Base-by-base conservation (phyloP, 2,797 vertebrate genomes). In the Alosa sapidissima region DNA sequence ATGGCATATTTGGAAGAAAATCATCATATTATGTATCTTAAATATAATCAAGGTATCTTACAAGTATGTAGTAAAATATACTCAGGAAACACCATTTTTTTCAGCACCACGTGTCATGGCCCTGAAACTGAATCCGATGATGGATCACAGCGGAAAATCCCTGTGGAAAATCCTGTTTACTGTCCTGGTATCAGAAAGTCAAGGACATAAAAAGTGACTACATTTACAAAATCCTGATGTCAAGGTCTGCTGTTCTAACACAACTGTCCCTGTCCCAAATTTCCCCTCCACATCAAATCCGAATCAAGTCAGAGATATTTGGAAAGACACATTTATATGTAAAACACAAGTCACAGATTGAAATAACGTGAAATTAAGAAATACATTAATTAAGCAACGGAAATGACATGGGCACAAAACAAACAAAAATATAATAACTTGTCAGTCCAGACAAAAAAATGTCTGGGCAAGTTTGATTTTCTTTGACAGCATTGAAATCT, bases 151-250 rank as follows among this genome's bases (percentile, higher is more conserved):
- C 41, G 41, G 72, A 19, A 78, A 28, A 21, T 47, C 72, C 7
- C 41, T 8, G 72, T 4, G 41, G 72, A 19, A 78, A 78, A 78
- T 78, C 72, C 72, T 78, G 72, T 47, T 78, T 78, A 47, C 16
- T 47, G 41, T 19, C 14, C 41, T 78, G 72, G 16, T 19, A 13
- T 78, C 72, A 78, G 52, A 75, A 8, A 45, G 36, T 33, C 68
- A 45, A 45, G 68, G 36, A 75, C 14, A 13, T 16, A 75, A 41
- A 0, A 36, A 75, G 68, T 45, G 14, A 41, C 36, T 75, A 45
- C 16, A 16, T 33, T 28, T 28, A 28, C 28, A 28, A 28, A 28
- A 41, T 78, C 72, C 72, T 78, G 41, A 21, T 78, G 36, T 78
- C 72, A 78, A 78, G 72, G 72, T 47, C 72, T 16, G 28, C 11